These are phyloP conservation scores for Lasioglossum figueresi DNA, from an alignment of 2,888 invertebrate genomes.

Conservation along the genomic window DNA sequence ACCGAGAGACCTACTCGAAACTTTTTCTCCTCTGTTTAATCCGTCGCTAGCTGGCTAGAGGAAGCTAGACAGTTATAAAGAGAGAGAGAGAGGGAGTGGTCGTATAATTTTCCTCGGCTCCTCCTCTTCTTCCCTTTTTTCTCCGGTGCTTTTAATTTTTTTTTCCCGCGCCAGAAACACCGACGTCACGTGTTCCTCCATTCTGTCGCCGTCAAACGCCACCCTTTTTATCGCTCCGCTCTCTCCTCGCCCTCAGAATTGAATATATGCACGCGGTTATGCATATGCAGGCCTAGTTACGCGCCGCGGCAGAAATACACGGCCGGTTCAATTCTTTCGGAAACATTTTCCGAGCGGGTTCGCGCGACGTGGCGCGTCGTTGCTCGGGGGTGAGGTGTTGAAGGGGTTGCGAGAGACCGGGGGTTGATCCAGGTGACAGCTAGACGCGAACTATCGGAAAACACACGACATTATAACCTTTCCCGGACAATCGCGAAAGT, in stretches of 20 bases:
- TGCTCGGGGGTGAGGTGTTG: not conserved
- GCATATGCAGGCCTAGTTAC: slow-evolving; percentile 45
- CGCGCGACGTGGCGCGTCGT: not conserved
- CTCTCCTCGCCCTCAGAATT: slow-evolving; percentile 51
- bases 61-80: not conserved
- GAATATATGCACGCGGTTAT: slow-evolving; percentile 46
- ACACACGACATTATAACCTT: not conserved
- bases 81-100: slow-evolving; percentile 21
- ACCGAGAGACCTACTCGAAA: slow-evolving; percentile 40
- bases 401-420: not conserved
- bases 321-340: slow-evolving; percentile 34
- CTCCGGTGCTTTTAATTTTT: not conserved
- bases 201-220: slow-evolving; percentile 51
- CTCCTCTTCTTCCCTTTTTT: not conserved
- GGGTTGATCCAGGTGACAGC: slow-evolving; percentile 36
- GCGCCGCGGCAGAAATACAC: not conserved
- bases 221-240: slow-evolving; percentile 32
- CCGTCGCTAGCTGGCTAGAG: not conserved
- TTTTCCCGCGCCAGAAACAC: slow-evolving; percentile 21
- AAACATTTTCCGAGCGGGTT: slow-evolving; percentile 29
- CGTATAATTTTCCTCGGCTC: slow-evolving; percentile 43
- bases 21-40: slow-evolving; percentile 25
- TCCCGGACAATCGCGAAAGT: slow-evolving; percentile 18
- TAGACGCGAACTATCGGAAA: slow-evolving; percentile 17
- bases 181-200: slow-evolving; percentile 36